phyloP scores from a whole-genome alignment of 2,113 vertebrate genomes.

The Laticauda colubrina region DNA sequence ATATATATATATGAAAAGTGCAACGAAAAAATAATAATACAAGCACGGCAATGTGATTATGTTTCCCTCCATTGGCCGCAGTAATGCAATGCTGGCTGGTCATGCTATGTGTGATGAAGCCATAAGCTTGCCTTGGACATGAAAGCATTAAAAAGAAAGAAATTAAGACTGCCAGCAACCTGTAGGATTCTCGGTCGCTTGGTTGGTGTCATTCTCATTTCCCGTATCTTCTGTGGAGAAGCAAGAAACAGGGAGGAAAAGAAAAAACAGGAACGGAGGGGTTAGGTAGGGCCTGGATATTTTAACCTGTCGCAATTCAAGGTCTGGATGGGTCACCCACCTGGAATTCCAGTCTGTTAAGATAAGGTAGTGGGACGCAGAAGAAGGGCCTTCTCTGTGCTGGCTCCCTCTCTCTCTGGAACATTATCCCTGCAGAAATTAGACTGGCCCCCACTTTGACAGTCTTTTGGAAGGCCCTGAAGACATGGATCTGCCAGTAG shows the following conservation, averaged over 20 bases:
- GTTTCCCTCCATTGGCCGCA: conserved; percentile 49
- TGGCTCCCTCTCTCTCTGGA: neutral
- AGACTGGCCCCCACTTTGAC: neutral
- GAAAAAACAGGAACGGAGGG: conserved; percentile 64
- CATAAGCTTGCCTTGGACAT: conserved; percentile 61
- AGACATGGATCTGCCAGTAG: neutral
- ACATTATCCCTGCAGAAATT: neutral
- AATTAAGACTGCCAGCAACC: conserved; percentile 79
- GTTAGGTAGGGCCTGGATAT: conserved; percentile 57
- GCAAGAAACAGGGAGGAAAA: conserved; percentile 76
- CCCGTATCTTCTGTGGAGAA: conserved; percentile 90
- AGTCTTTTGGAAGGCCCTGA: neutral
- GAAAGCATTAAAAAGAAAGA: conserved; percentile 14
- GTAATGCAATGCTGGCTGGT: conserved; percentile 51
- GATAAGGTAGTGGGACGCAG: neutral
- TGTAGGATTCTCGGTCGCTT: conserved; percentile 86
- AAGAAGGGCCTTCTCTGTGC: neutral
- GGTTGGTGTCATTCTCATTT: conserved; percentile 95
- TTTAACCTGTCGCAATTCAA: neutral
- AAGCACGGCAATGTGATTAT: conserved; percentile 58
- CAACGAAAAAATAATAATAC: conserved; percentile 26
- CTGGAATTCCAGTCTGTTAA: neutral
- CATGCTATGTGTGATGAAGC: conserved; percentile 72
- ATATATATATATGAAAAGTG: too few species aligned
- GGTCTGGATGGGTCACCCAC: neutral